phyloP scores from a whole-genome alignment of 2,888 invertebrate genomes.

The Copidosoma aretas region DNA sequence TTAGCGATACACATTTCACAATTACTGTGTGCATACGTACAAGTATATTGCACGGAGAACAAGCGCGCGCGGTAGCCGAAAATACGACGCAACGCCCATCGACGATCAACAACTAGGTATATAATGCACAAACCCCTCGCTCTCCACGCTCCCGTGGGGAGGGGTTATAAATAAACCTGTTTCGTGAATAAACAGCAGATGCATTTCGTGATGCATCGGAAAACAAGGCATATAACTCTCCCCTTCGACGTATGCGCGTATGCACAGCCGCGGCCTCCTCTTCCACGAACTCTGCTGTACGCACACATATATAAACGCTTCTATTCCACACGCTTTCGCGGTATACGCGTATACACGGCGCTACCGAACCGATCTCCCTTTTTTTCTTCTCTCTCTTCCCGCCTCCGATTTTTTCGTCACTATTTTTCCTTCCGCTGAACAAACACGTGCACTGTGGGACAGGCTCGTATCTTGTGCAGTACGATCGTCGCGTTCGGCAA shows the following conservation, averaged over 20 bases:
- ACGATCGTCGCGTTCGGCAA: constrained; percentile 6
- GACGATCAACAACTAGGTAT: too few relatives aligned
- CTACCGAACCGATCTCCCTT: too few relatives aligned
- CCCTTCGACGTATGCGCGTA: not conserved
- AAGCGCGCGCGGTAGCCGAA: too few relatives aligned
- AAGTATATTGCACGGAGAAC: too few relatives aligned
- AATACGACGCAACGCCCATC: too few relatives aligned
- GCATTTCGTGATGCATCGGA: constrained; percentile 31
- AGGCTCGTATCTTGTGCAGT: constrained; percentile 12
- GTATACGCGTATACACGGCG: too few relatives aligned
- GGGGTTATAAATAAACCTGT: constrained; percentile 25
- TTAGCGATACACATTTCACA: too few relatives aligned
- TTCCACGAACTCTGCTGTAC: constrained; percentile 6
- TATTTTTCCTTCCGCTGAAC: not conserved
- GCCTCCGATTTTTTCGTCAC: not conserved
- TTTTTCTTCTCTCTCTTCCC: not conserved
- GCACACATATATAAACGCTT: too few relatives aligned
- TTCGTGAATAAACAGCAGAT: constrained; percentile 34
- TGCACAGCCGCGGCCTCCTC: not conserved
- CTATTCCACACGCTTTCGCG: too few relatives aligned
- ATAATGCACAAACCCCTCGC: too few relatives aligned
- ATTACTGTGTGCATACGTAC: too few relatives aligned
- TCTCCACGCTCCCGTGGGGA: too few relatives aligned
- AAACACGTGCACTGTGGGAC: not conserved
- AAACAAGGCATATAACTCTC: constrained; percentile 14